Base-by-base conservation (phyloP, 2,888 invertebrate genomes). In the Altica lythri region DNA sequence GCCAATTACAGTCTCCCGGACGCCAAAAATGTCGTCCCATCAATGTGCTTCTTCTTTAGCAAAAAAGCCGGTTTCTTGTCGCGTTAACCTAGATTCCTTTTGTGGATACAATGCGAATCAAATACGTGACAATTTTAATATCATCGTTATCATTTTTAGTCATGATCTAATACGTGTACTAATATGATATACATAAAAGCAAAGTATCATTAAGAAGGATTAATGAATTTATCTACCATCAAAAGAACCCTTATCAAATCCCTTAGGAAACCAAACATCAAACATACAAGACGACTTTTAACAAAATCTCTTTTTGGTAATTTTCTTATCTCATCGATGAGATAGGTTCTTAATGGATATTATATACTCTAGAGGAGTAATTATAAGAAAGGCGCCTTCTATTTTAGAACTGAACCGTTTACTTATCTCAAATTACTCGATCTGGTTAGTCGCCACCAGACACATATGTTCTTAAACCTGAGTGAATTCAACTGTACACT, bases 381-480 rank as follows among this genome's bases (percentile, higher is more conserved):
- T 61, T 61, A 59, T 61, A 54, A 53, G 55, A 49, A 30, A 55
- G 57, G 57, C 57, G 61, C 61, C 61, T 59, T 57, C 55, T 55
- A 54, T 52, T 61, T 59, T 46, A 35, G 57, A 61, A 55, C 52
- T 51, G 44, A 54, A 55, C 52, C 55, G 35, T 53, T 59, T 49
- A 46, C 53, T 59, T 61, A 61, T 61, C 61, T 61, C 44, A 48
- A 59, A 61, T 57, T 57, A 51, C 55, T 30, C 49, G 50, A n/a
- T n/a, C n/a, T n/a, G 42, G 51, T 54, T 50, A 53, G 50, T 49
- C 57, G 50, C 37, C 51, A 43, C 44, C n/a, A 57, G 45, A 50
- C 55, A 59, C 53, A 52, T 56, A 54, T 59, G 56, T 52, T 30
- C 13, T 49, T 48, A 38, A 40, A 51, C 14, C 29, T 45, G 27